These are phyloP conservation scores for Amblyjoppa proteus DNA, from an alignment of 2,888 invertebrate species.

Conservation along the genomic window DNA sequence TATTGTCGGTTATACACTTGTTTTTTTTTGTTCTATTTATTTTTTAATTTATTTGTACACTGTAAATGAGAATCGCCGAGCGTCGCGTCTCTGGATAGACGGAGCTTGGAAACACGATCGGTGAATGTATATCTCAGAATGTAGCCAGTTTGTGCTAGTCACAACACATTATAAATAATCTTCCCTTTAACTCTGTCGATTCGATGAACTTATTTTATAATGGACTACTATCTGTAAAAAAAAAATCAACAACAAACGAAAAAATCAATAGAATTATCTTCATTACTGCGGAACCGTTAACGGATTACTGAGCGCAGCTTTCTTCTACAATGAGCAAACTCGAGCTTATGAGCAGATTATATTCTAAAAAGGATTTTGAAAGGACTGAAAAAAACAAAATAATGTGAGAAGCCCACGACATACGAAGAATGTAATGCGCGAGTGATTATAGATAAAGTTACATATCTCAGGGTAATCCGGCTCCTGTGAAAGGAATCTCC, in stretches of 20 bases:
- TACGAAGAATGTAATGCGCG: slow-evolving; percentile 58
- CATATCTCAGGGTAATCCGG: slow-evolving; percentile 73
- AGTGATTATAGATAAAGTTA: slow-evolving; percentile 65
- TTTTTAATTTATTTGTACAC: slow-evolving; percentile 59
- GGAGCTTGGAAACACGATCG: slow-evolving; percentile 47
- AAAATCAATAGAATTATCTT: slow-evolving; percentile 32
- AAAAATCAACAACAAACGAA: slow-evolving; percentile 12
- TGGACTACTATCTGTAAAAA: slow-evolving; percentile 50
- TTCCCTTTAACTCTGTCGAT: slow-evolving; percentile 61
- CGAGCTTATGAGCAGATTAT: slow-evolving; percentile 56
- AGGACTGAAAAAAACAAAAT: slow-evolving; percentile 22
- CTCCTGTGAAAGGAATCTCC: slow-evolving; percentile 56
- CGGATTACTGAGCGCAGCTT: slow-evolving; percentile 34
- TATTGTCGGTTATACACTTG: slow-evolving; percentile 43
- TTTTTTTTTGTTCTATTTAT: slow-evolving; percentile 60
- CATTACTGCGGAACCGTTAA: slow-evolving; percentile 28
- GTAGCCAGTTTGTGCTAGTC: slow-evolving; percentile 78
- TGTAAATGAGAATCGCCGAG: slow-evolving; percentile 46
- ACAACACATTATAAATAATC: slow-evolving; percentile 69
- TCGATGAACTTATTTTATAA: slow-evolving; percentile 63
- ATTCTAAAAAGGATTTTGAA: slow-evolving; percentile 28
- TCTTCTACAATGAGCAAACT: slow-evolving; percentile 44
- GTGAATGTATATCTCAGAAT: slow-evolving; percentile 64
- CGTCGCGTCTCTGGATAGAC: slow-evolving; percentile 1
- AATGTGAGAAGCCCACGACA: slow-evolving; percentile 37